Percentiles rank a stretch among this genome's conserved stretches.
These are phyloP conservation scores for Spodoptera litura DNA, from an alignment of 1,140 invertebrate species.

Conservation along the genomic window DNA sequence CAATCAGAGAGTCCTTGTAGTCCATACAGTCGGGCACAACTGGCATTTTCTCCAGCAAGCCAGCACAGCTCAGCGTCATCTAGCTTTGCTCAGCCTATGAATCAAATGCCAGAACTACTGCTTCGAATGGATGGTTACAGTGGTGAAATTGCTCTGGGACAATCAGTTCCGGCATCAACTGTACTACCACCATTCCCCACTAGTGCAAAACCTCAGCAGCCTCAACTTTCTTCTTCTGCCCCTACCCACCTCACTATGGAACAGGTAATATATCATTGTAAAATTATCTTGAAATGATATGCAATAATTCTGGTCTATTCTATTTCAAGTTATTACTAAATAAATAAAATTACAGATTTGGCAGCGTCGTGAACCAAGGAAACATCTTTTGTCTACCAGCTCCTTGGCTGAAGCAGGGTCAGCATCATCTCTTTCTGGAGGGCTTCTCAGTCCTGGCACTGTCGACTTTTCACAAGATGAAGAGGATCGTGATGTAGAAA, in stretches of 20 bases:
- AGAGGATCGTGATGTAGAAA: conserved; percentile 89
- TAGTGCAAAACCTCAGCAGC: conserved; percentile 84
- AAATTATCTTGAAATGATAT: not conserved
- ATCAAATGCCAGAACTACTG: conserved; percentile 89
- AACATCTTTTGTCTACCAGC: conserved; percentile 94
- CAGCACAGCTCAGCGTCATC: conserved; percentile 87
- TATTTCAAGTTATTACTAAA: not conserved
- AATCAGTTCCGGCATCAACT: conserved; percentile 87
- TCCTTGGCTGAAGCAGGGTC: conserved; percentile 94
- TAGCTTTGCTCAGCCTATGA: conserved; percentile 86
- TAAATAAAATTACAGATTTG: conserved; percentile 88
- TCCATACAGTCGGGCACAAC: conserved; percentile 76
- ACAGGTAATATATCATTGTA: conserved; percentile 68
- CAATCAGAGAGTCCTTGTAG: conserved; percentile 82
- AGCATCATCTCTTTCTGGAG: conserved; percentile 94
- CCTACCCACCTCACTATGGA: conserved; percentile 93
- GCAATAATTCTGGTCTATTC: not conserved
- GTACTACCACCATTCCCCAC: conserved; percentile 80
- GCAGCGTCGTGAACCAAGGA: conserved; percentile 93
- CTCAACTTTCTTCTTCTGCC: conserved; percentile 93
- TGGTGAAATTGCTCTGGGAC: conserved; percentile 85
- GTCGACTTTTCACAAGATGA: conserved; percentile 94
- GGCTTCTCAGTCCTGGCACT: conserved; percentile 92
- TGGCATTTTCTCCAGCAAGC: conserved; percentile 87
- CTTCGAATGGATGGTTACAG: conserved; percentile 87